Percentiles rank a stretch among this genome's conserved stretches.
These are phyloP conservation scores for Haliaeetus leucogaster DNA, from an alignment of 2,113 vertebrate genomes.

Conservation along the genomic window DNA sequence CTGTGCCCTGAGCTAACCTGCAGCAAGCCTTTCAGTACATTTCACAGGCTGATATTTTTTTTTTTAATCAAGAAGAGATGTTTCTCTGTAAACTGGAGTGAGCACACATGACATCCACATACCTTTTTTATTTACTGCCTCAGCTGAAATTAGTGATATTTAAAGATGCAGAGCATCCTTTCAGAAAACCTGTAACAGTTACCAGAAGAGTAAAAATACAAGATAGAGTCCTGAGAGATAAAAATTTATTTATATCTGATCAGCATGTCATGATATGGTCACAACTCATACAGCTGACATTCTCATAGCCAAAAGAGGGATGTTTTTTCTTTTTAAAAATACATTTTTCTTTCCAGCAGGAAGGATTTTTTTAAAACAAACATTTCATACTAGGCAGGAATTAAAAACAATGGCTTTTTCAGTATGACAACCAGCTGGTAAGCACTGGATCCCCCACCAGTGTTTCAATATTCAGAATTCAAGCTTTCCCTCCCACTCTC, in stretches of 20 bases:
- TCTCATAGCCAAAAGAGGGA: conserved; percentile 72
- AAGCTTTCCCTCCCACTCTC: background rate
- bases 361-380: conserved; percentile 62
- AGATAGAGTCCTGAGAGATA: conserved; percentile 70
- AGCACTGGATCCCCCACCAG: conserved; percentile 42
- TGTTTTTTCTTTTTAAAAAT: conserved; percentile 68
- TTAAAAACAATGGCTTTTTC: conserved; percentile 70
- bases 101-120: background rate
- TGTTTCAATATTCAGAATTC: background rate
- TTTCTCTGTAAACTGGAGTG: background rate
- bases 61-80: background rate
- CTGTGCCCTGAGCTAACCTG: background rate
- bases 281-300: conserved; percentile 70
- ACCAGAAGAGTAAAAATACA: conserved; percentile 19
- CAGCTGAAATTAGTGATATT: conserved; percentile 28
- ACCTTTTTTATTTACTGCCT: background rate
- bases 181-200: background rate
- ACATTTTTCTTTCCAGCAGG: conserved; percentile 63
- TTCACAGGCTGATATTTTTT: background rate
- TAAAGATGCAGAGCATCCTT: conserved; percentile 30
- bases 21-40: background rate
- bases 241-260: conserved; percentile 72
- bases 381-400: conserved; percentile 58
- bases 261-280: conserved; percentile 72
- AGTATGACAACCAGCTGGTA: conserved; percentile 44